phyloP scores from a whole-genome alignment of 1,140 invertebrate species.

The Halesus radiatus region DNA sequence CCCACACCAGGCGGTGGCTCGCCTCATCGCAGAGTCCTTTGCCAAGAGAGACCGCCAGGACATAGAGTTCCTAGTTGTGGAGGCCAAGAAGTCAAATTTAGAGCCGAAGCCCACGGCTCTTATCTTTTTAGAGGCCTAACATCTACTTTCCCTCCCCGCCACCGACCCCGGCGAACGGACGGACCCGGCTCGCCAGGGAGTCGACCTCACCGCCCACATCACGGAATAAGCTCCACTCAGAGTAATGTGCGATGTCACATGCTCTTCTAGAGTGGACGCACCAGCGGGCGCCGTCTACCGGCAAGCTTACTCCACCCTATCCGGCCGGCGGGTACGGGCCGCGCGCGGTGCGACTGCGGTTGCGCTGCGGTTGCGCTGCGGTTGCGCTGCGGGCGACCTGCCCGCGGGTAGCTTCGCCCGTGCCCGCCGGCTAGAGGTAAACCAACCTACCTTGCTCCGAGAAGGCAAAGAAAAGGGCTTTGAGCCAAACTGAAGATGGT shows the following conservation, averaged over 20 bases:
- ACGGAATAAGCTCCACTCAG: constrained; percentile 68
- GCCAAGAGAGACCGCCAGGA: constrained; percentile 87
- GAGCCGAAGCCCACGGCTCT: constrained; percentile 89
- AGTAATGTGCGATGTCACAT: constrained; percentile 71
- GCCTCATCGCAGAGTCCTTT: constrained; percentile 91
- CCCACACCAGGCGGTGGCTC: constrained; percentile 86
- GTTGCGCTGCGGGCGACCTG: constrained; percentile 39
- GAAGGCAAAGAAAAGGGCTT: constrained; percentile 18
- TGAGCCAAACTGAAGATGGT: constrained; percentile 30
- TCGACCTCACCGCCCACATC: constrained; percentile 74
- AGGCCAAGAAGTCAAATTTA: constrained; percentile 90
- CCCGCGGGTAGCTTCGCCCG: neutral
- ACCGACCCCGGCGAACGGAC: constrained; percentile 78
- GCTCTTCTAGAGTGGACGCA: constrained; percentile 65
- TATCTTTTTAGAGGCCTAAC: constrained; percentile 91
- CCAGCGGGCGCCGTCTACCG: constrained; percentile 45
- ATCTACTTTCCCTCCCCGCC: constrained; percentile 84
- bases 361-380: constrained; percentile 65
- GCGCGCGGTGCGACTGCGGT: constrained; percentile 54
- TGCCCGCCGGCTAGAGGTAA: neutral
- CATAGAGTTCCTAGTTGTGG: constrained; percentile 91
- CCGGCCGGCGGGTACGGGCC: neutral
- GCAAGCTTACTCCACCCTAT: constrained; percentile 17
- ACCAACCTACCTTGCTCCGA: constrained; percentile 17
- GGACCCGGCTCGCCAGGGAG: constrained; percentile 70